A percentile compares a stretch with the other conserved stretches of the same genome.
These are phyloP conservation scores for Trachelus troglodyta DNA, from an alignment of 2,888 invertebrate genomes.

Conservation along the genomic window DNA sequence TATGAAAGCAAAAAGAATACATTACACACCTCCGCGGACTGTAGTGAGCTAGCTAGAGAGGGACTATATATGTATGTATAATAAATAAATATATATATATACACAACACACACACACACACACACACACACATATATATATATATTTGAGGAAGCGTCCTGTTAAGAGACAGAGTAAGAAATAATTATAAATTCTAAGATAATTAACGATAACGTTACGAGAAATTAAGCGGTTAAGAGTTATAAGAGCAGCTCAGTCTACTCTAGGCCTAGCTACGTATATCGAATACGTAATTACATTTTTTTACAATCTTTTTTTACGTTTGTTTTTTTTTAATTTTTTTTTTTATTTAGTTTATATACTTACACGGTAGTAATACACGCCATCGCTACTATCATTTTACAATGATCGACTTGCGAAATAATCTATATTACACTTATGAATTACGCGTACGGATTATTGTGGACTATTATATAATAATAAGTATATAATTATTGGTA, in stretches of 20 bases:
- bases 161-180: constrained; percentile 31
- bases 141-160: constrained; percentile 38
- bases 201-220: constrained; percentile 37
- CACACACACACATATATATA: constrained; percentile 14
- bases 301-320: constrained; percentile 9
- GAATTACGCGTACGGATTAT: constrained; percentile 19
- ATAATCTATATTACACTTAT: neutral
- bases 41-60: constrained; percentile 60
- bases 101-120: neutral
- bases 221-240: constrained; percentile 25
- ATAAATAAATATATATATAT: constrained; percentile 2
- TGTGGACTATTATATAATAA: constrained; percentile 23
- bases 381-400: constrained; percentile 13
- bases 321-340: constrained; percentile 20
- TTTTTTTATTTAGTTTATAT: constrained; percentile 25
- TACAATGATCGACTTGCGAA: constrained; percentile 9
- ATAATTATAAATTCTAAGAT: constrained; percentile 32
- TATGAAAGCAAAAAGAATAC: neutral
- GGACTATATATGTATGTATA: constrained; percentile 53
- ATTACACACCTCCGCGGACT: constrained; percentile 49
- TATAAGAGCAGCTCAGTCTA: constrained; percentile 39
- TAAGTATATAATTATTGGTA: constrained; percentile 18
- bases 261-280: constrained; percentile 57
- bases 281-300: constrained; percentile 37
- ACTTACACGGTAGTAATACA: constrained; percentile 12